phyloP scores from a whole-genome alignment of 1,140 invertebrate species.

The Marisa cornuarietis region DNA sequence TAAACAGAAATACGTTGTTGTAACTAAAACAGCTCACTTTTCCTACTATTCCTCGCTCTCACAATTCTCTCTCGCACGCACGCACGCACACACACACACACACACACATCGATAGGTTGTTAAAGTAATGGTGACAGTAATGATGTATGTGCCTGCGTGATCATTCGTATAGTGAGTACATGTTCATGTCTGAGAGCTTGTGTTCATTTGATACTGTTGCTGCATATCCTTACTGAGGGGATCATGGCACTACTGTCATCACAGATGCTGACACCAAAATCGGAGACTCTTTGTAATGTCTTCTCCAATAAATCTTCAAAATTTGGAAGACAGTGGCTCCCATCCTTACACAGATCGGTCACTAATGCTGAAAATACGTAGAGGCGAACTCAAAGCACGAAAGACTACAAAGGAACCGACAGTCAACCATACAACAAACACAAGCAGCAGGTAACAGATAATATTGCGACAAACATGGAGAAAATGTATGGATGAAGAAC shows the following conservation, averaged over 20 bases:
- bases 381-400: no score
- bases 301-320: conserved; percentile 10
- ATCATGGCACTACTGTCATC: background rate
- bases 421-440: no score
- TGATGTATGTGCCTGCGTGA: no score
- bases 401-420: no score
- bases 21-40: background rate
- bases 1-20: background rate
- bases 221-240: background rate
- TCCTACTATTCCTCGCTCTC: background rate
- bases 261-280: background rate
- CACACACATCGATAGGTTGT: background rate
- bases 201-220: no score
- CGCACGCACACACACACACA: no score
- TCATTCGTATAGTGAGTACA: background rate
- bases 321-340: conserved; percentile 17
- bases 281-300: background rate
- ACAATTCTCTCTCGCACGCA: background rate
- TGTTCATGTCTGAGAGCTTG: background rate
- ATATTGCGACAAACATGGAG: no score
- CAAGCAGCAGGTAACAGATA: no score
- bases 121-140: background rate
- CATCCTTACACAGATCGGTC: conserved; percentile 21
- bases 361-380: conserved; percentile 6
- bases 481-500: no score